These are phyloP conservation scores for Bambusicola thoracicus DNA, from an alignment of 2,113 vertebrate species.

Conservation along the genomic window DNA sequence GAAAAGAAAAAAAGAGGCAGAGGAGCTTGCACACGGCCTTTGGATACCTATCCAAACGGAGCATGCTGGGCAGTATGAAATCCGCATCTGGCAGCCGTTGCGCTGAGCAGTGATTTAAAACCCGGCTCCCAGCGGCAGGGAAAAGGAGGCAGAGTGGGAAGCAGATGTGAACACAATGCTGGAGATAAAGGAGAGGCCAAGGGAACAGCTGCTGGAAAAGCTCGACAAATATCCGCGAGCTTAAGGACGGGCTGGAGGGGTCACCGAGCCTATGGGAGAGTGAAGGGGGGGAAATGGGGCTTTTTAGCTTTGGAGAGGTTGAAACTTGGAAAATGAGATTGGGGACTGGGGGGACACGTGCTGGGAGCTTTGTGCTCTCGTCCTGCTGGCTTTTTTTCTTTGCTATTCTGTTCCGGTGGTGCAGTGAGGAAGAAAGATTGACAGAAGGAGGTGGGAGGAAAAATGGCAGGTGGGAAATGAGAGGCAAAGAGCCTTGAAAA, in stretches of 20 bases:
- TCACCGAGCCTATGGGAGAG: background rate
- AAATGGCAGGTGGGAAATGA: background rate
- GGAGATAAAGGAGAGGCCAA: slow-evolving; percentile 67
- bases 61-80: background rate
- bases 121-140: slow-evolving; percentile 16
- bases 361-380: background rate
- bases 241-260: background rate
- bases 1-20: background rate
- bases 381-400: background rate
- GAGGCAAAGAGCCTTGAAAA: background rate
- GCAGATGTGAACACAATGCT: slow-evolving; percentile 63
- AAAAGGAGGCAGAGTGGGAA: slow-evolving; percentile 39
- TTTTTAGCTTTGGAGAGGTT: background rate
- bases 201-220: slow-evolving; percentile 52
- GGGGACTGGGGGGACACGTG: background rate
- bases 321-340: background rate
- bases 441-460: background rate
- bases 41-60: background rate
- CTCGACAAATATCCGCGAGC: background rate
- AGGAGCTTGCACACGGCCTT: background rate
- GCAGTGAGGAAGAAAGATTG: background rate
- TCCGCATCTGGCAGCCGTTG: slow-evolving; percentile 18
- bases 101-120: slow-evolving; percentile 56
- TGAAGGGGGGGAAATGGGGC: fast-evolving
- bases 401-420: background rate